Conservation (phyloP, 2,888 invertebrate species). For the Eupithecia inturbata region DNA sequence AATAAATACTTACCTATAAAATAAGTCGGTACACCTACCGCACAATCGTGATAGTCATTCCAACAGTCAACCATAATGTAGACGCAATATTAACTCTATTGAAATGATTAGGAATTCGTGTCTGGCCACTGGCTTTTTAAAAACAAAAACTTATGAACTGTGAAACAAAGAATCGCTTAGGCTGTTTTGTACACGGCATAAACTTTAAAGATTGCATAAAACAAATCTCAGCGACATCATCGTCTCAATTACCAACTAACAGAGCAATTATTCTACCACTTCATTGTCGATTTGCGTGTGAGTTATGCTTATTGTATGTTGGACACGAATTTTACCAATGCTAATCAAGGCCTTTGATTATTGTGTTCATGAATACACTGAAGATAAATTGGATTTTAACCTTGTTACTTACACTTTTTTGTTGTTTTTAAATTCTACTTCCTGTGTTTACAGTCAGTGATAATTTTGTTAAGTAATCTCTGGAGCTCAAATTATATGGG, state of each 20-base stretch:
- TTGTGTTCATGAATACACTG: constrained; percentile 46
- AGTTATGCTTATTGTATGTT: constrained; percentile 34
- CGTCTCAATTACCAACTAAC: constrained; percentile 1
- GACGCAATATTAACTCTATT: constrained; percentile 22
- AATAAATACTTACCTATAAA: no score
- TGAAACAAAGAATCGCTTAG: background rate
- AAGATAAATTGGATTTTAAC: constrained; percentile 51
- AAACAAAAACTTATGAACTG: background rate
- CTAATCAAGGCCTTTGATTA: constrained; percentile 46
- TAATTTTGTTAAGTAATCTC: background rate
- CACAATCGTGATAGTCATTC: constrained; percentile 25
- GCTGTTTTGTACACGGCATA: background rate
- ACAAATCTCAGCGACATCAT: background rate
- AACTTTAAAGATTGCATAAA: background rate
- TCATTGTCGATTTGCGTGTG: constrained; percentile 7
- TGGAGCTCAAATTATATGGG: background rate
- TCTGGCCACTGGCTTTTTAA: constrained; percentile 39
- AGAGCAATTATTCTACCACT: constrained; percentile 6
- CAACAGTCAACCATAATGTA: constrained; percentile 6
- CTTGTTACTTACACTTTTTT: constrained; percentile 55
- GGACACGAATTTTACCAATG: constrained; percentile 41
- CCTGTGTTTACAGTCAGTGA: constrained; percentile 48
- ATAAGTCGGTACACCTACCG: background rate
- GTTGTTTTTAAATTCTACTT: constrained; percentile 50
- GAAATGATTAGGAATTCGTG: constrained; percentile 34